phyloP scores from a whole-genome alignment of 1,140 invertebrate genomes.

The Drosophila nebulosa region DNA sequence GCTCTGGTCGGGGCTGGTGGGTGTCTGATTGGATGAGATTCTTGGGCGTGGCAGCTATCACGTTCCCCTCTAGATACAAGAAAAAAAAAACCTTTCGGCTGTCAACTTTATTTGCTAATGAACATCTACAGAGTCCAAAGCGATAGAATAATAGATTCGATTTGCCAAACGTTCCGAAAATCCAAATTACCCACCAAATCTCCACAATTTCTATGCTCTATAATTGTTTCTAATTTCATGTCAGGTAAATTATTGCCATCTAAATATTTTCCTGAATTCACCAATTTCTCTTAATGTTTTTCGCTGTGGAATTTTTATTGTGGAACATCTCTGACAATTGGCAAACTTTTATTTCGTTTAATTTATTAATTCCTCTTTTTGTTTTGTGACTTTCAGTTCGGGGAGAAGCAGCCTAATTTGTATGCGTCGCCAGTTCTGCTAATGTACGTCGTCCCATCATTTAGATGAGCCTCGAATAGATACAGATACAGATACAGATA shows the following conservation, averaged over 20 bases:
- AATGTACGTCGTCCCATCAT: conserved; percentile 71
- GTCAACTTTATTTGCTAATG: conserved; percentile 78
- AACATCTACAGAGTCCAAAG: conserved; percentile 48
- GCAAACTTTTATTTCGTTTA: conserved; percentile 60
- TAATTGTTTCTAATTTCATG: too few species aligned
- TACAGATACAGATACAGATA: conserved; percentile 30
- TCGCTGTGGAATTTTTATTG: conserved; percentile 16
- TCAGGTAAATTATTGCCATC: too few species aligned
- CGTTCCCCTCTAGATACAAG: conserved; percentile 13
- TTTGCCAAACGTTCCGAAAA: neutral
- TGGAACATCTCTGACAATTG: conserved; percentile 17
- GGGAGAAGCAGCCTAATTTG: conserved; percentile 50
- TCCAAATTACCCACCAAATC: neutral
- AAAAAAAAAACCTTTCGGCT: conserved; percentile 44
- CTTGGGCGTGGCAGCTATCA: neutral
- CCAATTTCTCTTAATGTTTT: neutral
- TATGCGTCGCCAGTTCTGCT: conserved; percentile 69
- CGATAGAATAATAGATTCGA: conserved; percentile 16
- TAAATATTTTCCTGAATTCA: neutral
- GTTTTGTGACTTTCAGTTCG: conserved; percentile 19
- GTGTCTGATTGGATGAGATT: conserved; percentile 6
- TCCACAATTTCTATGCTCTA: neutral
- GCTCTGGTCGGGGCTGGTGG: neutral
- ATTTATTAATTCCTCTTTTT: conserved; percentile 68
- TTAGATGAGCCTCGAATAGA: conserved; percentile 54